These are phyloP conservation scores for Muntiacus muntjak DNA, from an alignment of 2,113 vertebrate genomes.

Conservation along the genomic window DNA sequence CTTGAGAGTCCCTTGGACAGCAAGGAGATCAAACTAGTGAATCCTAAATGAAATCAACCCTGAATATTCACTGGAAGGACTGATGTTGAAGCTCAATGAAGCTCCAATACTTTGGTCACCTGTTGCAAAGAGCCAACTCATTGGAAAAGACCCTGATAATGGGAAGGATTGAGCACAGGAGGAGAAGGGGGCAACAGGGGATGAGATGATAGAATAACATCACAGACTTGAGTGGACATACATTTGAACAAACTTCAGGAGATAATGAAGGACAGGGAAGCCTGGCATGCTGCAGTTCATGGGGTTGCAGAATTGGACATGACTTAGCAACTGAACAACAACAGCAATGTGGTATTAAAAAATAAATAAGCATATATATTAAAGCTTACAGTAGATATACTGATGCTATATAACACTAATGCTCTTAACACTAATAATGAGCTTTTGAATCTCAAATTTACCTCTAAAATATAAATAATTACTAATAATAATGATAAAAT, in stretches of 20 bases:
- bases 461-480: neutral
- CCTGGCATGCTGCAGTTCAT: neutral
- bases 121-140: neutral
- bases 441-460: neutral
- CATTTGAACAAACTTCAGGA: neutral
- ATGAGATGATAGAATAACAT: neutral
- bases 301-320: neutral
- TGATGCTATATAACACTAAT: neutral
- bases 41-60: neutral
- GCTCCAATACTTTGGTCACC: neutral
- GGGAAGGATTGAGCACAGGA: neutral
- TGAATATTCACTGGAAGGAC: neutral
- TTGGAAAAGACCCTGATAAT: neutral
- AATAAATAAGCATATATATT: neutral
- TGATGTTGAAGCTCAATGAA: neutral
- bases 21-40: neutral
- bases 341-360: neutral
- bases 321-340: neutral
- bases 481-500: neutral
- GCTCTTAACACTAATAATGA: neutral
- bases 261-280: neutral
- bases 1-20: neutral
- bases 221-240: neutral
- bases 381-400: neutral
- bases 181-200: neutral